These are phyloP conservation scores for Zaprionus ghesquierei DNA, from an alignment of 1,140 invertebrate genomes.

Conservation along the genomic window DNA sequence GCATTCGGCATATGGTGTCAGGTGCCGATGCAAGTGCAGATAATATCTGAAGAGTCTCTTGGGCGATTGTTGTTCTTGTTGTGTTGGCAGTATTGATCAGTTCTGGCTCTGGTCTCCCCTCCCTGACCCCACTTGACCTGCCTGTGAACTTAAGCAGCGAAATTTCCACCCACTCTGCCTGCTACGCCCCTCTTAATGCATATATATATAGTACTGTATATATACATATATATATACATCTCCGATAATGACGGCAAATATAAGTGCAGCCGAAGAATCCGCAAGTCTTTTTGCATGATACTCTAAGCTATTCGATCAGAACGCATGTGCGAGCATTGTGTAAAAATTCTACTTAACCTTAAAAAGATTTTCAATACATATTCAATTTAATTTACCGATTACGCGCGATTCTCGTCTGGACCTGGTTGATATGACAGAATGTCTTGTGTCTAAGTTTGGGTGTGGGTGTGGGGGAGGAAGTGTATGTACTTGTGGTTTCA, in stretches of 20 bases:
- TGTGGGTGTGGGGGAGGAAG: neutral
- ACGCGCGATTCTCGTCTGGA: neutral
- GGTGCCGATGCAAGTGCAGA: neutral
- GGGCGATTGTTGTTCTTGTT: neutral
- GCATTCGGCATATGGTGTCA: neutral
- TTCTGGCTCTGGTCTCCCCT: neutral
- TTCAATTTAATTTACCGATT: constrained; percentile 24
- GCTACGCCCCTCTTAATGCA: neutral
- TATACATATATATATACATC: neutral
- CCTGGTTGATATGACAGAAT: constrained; percentile 41
- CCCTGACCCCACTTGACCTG: neutral
- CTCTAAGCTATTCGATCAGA: constrained; percentile 38
- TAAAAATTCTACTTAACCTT: constrained; percentile 43
- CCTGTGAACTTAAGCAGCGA: too few species aligned
- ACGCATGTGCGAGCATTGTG: constrained; percentile 50
- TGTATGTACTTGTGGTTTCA: constrained; percentile 11
- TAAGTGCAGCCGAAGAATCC: constrained; percentile 57
- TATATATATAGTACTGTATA: neutral
- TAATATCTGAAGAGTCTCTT: neutral
- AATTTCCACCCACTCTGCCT: neutral
- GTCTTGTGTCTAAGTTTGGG: constrained; percentile 13
- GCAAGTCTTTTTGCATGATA: constrained; percentile 72
- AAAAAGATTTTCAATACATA: constrained; percentile 20
- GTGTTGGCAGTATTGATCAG: constrained; percentile 40
- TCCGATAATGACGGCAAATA: constrained; percentile 2